A percentile compares a stretch with the other conserved stretches of the same genome.
Evolutionary conservation across 2,113 vertebrate genomes (phyloP).

Genomic region (Clarias batrachus): DNA sequence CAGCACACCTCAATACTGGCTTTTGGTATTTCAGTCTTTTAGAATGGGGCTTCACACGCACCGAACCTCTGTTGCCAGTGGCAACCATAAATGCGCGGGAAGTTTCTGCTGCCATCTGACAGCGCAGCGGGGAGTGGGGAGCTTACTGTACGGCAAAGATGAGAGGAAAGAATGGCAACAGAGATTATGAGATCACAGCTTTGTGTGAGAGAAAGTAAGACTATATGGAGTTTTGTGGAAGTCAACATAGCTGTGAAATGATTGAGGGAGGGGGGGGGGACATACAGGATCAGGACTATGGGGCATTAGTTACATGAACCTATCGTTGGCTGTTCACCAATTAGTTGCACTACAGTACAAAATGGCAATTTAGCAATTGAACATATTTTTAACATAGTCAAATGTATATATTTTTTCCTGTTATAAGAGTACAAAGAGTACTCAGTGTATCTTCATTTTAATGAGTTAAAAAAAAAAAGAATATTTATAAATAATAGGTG

Average conservation of each 20-base stretch:
- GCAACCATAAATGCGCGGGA: slow-evolving; percentile 49
- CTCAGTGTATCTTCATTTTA: background rate
- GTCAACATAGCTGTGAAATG: background rate
- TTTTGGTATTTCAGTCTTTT: slow-evolving; percentile 18
- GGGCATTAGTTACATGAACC: background rate
- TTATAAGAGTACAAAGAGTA: background rate
- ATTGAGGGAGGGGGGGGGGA: too few species aligned
- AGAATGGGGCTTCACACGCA: slow-evolving; percentile 17
- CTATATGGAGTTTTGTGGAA: background rate
- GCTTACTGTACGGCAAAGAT: background rate
- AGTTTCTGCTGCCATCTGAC: slow-evolving; percentile 48
- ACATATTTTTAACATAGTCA: background rate
- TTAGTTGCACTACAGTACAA: background rate
- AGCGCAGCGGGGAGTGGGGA: slow-evolving; percentile 20
- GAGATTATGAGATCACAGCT: slow-evolving; percentile 5
- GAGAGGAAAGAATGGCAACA: background rate
- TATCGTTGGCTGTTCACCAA: background rate
- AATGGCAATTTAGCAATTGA: background rate
- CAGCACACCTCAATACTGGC: background rate
- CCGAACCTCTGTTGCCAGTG: slow-evolving; percentile 52
- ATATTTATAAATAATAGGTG: background rate
- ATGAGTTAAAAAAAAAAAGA: background rate
- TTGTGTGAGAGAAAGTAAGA: background rate
- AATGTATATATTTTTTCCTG: background rate
- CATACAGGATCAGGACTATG: background rate